Evolutionary conservation across 2,113 vertebrate species (phyloP), one percentile per base, ranked within the genome.

Genomic region (Misgurnus mizolepis): DNA sequence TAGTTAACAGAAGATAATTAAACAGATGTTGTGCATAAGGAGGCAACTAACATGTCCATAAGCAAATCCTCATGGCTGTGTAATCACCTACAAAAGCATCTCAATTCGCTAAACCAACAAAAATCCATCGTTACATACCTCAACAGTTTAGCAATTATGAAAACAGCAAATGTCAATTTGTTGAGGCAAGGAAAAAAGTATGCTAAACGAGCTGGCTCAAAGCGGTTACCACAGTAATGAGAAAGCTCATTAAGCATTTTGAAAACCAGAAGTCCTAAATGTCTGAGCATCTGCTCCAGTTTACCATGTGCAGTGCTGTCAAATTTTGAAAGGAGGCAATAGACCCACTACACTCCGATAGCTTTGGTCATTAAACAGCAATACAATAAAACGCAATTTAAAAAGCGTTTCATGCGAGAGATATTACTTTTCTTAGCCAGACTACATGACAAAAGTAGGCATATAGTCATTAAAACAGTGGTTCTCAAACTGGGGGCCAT

Each of bases 141-240:
- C 82, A 77, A 73, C 66, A 75, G 60, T 81, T 84, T 71, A 68
- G 62, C 76, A 85, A 83, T 85, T 85, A 85, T 5, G 71, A 70
- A 27, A 74, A 81, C 14, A 70, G 78, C 40, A 81, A 79, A 80
- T 45, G 27, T 58, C 64, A 76, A 70, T 81, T 82, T 80, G 78
- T 80, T 83, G 18, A 65, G 76, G 40, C 47, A 45, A 58, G 18
- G 45, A 22, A 49, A 41, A 45, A 72, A 66, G 47, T 34, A 61
- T 49, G 47, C 45, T 76, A 70, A 80, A 70, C 22, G 22, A 66
- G 78, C 22, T 66, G 79, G 39, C 70, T 67, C 68, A 69, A 69
- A 81, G 79, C 68, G 22, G 11, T 75, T 49, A 77, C 3, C 17
- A 56, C n/a, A 22, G 40, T 69, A 79, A 81, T 76, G 66, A 81